Evolutionary conservation across 92 coral and sea anemone genomes (phyloP), one percentile per base, ranked within the genome.

Genomic region (Palythoa grandiflora): DNA sequence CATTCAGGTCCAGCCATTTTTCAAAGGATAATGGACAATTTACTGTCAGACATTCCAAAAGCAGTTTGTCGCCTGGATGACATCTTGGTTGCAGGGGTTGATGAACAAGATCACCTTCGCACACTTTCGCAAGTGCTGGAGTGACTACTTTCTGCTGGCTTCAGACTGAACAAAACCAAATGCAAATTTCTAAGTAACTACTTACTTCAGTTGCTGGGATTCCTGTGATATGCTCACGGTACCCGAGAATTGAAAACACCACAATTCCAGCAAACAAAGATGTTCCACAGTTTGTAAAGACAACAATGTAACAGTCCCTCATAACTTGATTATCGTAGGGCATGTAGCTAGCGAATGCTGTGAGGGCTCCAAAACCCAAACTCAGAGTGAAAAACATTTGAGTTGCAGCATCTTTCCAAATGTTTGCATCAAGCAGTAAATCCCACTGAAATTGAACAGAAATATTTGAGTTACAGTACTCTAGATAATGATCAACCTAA

Each of bases 331-430:
- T 97, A 65, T 97, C 90, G 35, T 92, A 75, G 0, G 99, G 98
- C 98, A 97, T 95, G 92, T 97, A 97, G 66, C 99, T 97, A 59
- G 99, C 97, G 75, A 97, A 97, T 21, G 99, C 97, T 6, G 93
- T 94, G 48, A 97, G 95, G 20, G 99, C 99, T 60, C 99, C 99
- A 88, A 97, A 97, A 19, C 97, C 99, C 89, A 97, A 86, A 83
- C 98, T 97, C 76, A 97, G 96, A 6, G 99, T 97, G 86, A 97
- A 95, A 84, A 97, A 97, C 99, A 97, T 95, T 87, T 97, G 99
- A 13, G 99, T 97, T 36, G 99, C 99, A 50, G 99, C 99, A 84
- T 97, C 99, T 87, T 93, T 97, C 99, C 99, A 97, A 83, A 95
- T 94, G 87, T 95, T 87, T 77, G 98, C 98, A 87, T 95, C 89